Evolutionary conservation across 2,113 vertebrate species (phyloP), one percentile per base, ranked within the genome.

Genomic region (Centropus unirufus): DNA sequence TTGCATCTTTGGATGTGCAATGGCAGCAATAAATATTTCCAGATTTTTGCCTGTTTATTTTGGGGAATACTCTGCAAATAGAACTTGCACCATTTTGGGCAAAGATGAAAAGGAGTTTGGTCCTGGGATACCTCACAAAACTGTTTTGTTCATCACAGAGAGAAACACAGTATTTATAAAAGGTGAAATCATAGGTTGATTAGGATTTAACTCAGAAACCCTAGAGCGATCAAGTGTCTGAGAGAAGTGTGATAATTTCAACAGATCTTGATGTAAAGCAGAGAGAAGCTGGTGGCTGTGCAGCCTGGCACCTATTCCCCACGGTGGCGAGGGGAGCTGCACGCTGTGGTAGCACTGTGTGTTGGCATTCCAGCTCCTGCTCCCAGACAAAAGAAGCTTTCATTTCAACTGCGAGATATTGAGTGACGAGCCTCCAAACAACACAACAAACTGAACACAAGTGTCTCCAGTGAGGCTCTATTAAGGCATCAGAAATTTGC

Each of bases 331-430:
- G 49, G 54, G 47, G 51, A 63, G 75, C 75, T 89, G 64, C 1
- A 1, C 34, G 27, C 54, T 0, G 51, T 15, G 2, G 49, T 55
- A 47, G 11, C 19, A 69, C 74, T 0, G 0, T 44, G 67, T 46
- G 58, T 11, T 46, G 89, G 67, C 72, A 93, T 86, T 93, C 51
- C 94, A 83, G 72, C 85, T 85, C 83, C 63, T 70, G 46, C 22
- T 82, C 47, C 79, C 4, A 6, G 17, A 90, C 88, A 94, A 95
- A 96, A 93, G 83, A 36, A 94, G 79, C 92, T 95, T 93, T 90
- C 74, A 83, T 82, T 86, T 79, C 36, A 90, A 67, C 36, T 13
- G 55, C 39, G 83, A 80, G 59, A 86, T 83, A 88, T 83, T 77
- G 85, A 79, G 75, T 51, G 93, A 94, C 3, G 1, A 95, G 52